Base-by-base conservation (phyloP, 2,888 invertebrate species). In the Chrysotoxum bicinctum region DNA sequence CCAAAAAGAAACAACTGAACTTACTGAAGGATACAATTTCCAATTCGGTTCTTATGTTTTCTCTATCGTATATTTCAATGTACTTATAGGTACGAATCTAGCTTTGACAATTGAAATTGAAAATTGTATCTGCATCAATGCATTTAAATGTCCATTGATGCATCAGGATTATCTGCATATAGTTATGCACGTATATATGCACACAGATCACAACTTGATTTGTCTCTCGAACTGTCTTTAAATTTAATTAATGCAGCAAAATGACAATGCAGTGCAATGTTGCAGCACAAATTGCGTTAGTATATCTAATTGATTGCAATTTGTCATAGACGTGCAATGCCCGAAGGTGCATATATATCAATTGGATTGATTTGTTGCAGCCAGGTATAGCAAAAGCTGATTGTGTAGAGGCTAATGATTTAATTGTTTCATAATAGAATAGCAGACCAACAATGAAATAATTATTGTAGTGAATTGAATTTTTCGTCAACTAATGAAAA, bases 211-310 rank as follows among this genome's bases (percentile, higher is more conserved):
- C 16, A 32, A 21, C 10, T 72, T 50, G 43, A 76, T 40, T 64
- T 50, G 23, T 16, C 21, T 16, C 21, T 52, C 37, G 12, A 35
- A 37, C 43, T 83, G 74, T 79, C 70, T 72, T 70, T 32, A 48
- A 84, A 80, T 84, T 68, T 70, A 84, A 84, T 80, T 84, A 75
- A 72, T 75, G 75, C 80, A 64, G 66, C 75, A 68, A 64, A 56
- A 19, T 37, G 66, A 75, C 79, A 66, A 73, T 81, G 72, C 62
- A 23, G 54, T 9, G 12, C 60, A 43, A 48, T 62, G 68, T 62
- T 56, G 74, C 79, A 69, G 16, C 77, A 43, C 74, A 66, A 66
- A 75, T 79, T 75, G 43, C 60, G 75, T 79, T 79, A 74, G 83
- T 30, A 43, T 16, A 45, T 50, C 35, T 80, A 84, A 84, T 84